phyloP scores from a whole-genome alignment of 2,797 vertebrate genomes.

The Esox masquinongy region DNA sequence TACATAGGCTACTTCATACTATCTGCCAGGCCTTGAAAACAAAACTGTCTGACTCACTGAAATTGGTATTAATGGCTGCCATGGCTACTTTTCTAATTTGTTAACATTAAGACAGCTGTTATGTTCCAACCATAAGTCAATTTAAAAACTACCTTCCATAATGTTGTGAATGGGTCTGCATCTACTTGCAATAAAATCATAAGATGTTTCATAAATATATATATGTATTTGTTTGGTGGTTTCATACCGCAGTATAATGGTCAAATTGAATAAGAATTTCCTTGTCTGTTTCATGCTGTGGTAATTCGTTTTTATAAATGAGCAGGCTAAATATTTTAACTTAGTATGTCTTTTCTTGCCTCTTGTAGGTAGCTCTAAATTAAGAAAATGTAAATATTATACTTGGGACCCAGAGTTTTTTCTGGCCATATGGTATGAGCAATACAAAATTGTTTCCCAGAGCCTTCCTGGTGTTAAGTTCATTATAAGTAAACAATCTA shows the following conservation, averaged over 20 bases:
- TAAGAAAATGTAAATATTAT: too few relatives aligned
- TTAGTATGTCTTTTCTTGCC: too few relatives aligned
- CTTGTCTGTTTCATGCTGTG: conserved; percentile 37
- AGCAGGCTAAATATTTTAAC: neutral
- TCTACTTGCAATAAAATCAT: conserved; percentile 68
- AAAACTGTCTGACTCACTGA: conserved; percentile 51
- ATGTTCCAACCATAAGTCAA: conserved; percentile 53
- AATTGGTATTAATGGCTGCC: conserved; percentile 51
- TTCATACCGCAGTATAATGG: conserved; percentile 32
- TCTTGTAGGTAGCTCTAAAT: too few relatives aligned
- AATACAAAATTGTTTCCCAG: too few relatives aligned
- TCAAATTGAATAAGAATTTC: conserved; percentile 41
- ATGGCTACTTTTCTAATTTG: conserved; percentile 58
- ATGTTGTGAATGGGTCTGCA: conserved; percentile 70
- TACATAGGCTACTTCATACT: conserved; percentile 31
- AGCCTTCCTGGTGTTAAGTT: too few relatives aligned
- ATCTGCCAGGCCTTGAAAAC: conserved; percentile 57
- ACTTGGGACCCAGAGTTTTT: too few relatives aligned
- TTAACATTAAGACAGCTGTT: conserved; percentile 51
- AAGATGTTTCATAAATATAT: conserved; percentile 70
- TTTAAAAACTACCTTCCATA: conserved; percentile 61
- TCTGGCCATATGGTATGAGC: too few relatives aligned
- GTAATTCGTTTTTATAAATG: conserved; percentile 28
- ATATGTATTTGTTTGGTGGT: conserved; percentile 54
- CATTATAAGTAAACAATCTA: too few relatives aligned